Evolutionary conservation across 2,797 vertebrate species (phyloP), one percentile per base, ranked within the genome.

Genomic region (Synaphobranchus kaupii): DNA sequence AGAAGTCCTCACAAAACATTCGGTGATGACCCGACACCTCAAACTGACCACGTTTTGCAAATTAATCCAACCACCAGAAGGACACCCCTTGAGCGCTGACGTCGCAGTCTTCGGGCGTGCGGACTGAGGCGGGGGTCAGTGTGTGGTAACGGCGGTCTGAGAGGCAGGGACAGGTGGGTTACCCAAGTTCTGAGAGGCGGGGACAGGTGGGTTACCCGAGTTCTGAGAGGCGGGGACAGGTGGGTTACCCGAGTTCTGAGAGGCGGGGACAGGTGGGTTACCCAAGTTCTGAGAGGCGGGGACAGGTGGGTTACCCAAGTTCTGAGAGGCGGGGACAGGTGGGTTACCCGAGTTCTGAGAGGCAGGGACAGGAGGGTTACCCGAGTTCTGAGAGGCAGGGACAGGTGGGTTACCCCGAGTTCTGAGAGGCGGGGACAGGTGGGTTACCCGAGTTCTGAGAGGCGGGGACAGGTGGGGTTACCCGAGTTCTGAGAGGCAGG

Each of bases 251-350:
- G 97, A 92, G 71, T 95, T 96, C 0, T 96, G 96, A 0, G 94
- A 95, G 0, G 97, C 97, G 0, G 98, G 97, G 0, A n/a, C n/a
- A n/a, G n/a, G n/a, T n/a, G n/a, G n/a, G n/a, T n/a, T n/a, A n/a
- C n/a, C 96, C 94, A 97, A 92, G 71, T 95, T 96, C 0, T 96
- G 96, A 0, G 94, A 95, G 0, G 97, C 97, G 0, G 98, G 97
- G 0, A n/a, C n/a, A n/a, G n/a, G n/a, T n/a, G n/a, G n/a, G n/a
- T n/a, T n/a, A n/a, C n/a, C 96, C 94, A 97, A 92, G 71, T 95
- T 96, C 0, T 96, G 96, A 0, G 94, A 95, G 0, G 97, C 97
- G 0, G 98, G 97, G 0, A n/a, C n/a, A n/a, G n/a, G n/a, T n/a
- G n/a, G n/a, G n/a, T n/a, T n/a, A n/a, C n/a, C 96, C 94, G 97